Base-by-base conservation (phyloP, 2,888 invertebrate genomes). In the Marronus borbonicus region DNA sequence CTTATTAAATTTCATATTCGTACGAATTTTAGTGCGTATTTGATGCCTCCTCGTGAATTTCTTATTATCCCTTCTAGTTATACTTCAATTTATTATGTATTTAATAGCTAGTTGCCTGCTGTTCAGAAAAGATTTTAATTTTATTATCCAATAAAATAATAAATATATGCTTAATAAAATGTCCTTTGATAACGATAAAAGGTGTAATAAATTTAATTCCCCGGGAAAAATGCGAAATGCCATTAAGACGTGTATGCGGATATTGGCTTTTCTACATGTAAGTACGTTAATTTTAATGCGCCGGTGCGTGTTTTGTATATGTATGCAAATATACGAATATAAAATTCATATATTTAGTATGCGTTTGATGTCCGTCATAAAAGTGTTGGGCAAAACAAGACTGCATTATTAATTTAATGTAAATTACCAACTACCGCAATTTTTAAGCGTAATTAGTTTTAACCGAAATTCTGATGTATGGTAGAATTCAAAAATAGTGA, bases 91-190 rank as follows among this genome's bases (percentile, higher is more conserved):
- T 68, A 68, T 49, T 20, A 44, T 55, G 55, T 55, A 55, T 58
- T 36, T 58, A 55, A 28, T 36, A 14, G 17, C 31, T 36, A 52
- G 12, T 28, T 55, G 36, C 14, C 31, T 55, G 55, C 36, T 58
- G 36, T 20, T 36, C 70, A 55, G 36, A 70, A 70, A 70, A 70
- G 50, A 55, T 55, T 55, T 20, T 7, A 55, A 55, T 70, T 70
- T 70, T 70, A 70, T 52, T 70, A 55, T 70, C 36, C 55, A 39
- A 70, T 55, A 70, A 70, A 58, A 55, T 70, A 58, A 70, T 70
- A 70, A 70, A 70, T 55, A 55, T 70, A 70, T 58, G 55, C 36
- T 31, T 36, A 52, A 70, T 70, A 70, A 70, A 70, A 70, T 36
- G 70, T 17, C n/a, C 36, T 52, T 52, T 55, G 70, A 70, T 70